Evolutionary conservation across 2,888 invertebrate species (phyloP).

Genomic region (Synanthedon andrenaeformis): DNA sequence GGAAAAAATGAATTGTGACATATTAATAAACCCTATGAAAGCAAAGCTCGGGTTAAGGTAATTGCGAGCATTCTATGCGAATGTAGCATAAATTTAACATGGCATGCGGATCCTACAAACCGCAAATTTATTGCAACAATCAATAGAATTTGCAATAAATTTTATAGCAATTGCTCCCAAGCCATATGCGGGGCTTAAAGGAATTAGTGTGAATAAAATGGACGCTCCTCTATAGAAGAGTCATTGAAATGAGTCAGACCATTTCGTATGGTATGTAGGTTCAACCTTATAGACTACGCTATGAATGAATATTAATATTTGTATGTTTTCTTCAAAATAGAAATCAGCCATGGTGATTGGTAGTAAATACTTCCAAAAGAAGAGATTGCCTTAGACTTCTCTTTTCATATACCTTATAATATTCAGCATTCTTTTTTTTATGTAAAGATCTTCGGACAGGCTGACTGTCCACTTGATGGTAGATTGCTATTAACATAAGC

Average conservation of each 20-base stretch:
- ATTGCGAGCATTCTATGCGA: conserved; percentile 2
- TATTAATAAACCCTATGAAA: neutral
- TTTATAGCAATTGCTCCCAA: conserved; percentile 11
- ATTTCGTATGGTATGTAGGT: conserved; percentile 8
- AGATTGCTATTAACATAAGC: too few relatives aligned
- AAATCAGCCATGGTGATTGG: neutral
- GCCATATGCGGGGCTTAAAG: conserved; percentile 10
- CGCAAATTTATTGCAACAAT: conserved; percentile 17
- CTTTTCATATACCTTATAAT: neutral
- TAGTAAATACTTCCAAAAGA: neutral
- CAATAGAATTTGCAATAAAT: conserved; percentile 20
- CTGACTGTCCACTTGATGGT: too few relatives aligned
- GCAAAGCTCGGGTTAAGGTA: neutral
- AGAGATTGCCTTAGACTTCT: neutral
- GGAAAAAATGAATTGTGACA: neutral
- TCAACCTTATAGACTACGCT: conserved; percentile 5
- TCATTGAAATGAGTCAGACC: conserved; percentile 12
- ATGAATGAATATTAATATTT: neutral
- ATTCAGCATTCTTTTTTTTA: too few relatives aligned
- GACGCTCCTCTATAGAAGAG: conserved; percentile 12
- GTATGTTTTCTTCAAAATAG: neutral
- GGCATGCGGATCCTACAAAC: conserved; percentile 6
- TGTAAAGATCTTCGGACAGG: too few relatives aligned
- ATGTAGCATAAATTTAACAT: conserved; percentile 6
- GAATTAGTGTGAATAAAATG: conserved; percentile 9